Percentiles rank a stretch among this genome's conserved stretches.
Conservation (phyloP, 2,113 vertebrate genomes). For the Halcyon senegalensis region DNA sequence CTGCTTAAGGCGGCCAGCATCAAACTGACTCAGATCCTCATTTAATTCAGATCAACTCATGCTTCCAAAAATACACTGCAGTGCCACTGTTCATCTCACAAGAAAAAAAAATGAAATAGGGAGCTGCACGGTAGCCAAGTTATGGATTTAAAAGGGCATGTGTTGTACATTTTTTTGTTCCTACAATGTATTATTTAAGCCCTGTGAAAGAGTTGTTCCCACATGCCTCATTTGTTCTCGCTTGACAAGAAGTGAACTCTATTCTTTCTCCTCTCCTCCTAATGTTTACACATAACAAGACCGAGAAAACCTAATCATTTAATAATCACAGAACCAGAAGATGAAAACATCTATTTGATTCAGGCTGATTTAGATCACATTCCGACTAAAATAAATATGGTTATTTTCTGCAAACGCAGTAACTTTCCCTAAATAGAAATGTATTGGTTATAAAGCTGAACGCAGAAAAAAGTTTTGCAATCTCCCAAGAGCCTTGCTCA, state of each 20-base stretch:
- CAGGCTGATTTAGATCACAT: neutral
- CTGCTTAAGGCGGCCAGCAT: slow-evolving; percentile 45
- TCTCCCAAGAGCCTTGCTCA: neutral
- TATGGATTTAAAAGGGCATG: slow-evolving; percentile 37
- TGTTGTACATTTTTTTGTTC: slow-evolving; percentile 3
- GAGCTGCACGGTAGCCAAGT: slow-evolving; percentile 33
- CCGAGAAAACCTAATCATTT: neutral
- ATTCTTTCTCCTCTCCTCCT: neutral
- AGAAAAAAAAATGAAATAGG: neutral
- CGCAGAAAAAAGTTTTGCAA: neutral
- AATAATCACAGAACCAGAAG: neutral
- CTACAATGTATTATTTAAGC: slow-evolving; percentile 25
- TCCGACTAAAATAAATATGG: neutral
- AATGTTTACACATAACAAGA: neutral
- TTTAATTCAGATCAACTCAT: slow-evolving; percentile 49
- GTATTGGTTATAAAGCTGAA: neutral
- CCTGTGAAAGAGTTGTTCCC: neutral
- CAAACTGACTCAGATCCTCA: slow-evolving; percentile 64
- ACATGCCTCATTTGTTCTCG: slow-evolving; percentile 9
- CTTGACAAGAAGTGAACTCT: slow-evolving; percentile 16
- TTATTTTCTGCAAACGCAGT: neutral
- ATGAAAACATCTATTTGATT: neutral
- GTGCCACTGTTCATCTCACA: slow-evolving; percentile 27
- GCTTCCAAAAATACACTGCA: slow-evolving; percentile 38
- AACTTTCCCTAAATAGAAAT: neutral